A percentile compares a stretch with the other conserved stretches of the same genome.
Evolutionary conservation across 2,113 vertebrate species (phyloP).

Genomic region (Argyrosomus japonicus): DNA sequence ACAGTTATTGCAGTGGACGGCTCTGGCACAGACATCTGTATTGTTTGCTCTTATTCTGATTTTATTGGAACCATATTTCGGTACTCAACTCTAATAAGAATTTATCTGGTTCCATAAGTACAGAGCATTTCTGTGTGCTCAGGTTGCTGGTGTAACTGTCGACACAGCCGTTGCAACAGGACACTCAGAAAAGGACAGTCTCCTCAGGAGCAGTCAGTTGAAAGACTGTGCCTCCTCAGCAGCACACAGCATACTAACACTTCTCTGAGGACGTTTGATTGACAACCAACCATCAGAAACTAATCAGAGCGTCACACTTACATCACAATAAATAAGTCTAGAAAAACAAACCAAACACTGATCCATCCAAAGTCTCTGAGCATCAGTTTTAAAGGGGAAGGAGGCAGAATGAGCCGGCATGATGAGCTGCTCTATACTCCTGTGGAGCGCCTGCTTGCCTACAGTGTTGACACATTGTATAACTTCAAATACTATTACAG

Average conservation of each 20-base stretch:
- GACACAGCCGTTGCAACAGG: background rate
- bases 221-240: conserved; percentile 18
- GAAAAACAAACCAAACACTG: background rate
- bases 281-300: background rate
- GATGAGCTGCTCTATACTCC: background rate
- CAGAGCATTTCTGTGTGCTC: background rate
- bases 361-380: background rate
- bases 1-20: too few relatives aligned
- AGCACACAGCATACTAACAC: conserved; percentile 1
- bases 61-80: too few relatives aligned
- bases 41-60: too few relatives aligned
- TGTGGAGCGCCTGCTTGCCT: conserved; percentile 9
- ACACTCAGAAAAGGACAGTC: background rate
- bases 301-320: background rate
- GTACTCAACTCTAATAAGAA: too few relatives aligned
- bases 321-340: background rate
- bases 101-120: background rate
- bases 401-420: background rate
- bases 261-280: conserved; percentile 9
- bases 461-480: conserved; percentile 24
- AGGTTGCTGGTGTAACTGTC: background rate
- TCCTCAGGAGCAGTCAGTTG: conserved; percentile 6
- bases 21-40: too few relatives aligned
- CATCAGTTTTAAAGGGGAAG: background rate
- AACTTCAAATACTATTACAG: conserved; percentile 16